phyloP scores from a whole-genome alignment of 1,140 invertebrate species.

The Euborellia annulipes region DNA sequence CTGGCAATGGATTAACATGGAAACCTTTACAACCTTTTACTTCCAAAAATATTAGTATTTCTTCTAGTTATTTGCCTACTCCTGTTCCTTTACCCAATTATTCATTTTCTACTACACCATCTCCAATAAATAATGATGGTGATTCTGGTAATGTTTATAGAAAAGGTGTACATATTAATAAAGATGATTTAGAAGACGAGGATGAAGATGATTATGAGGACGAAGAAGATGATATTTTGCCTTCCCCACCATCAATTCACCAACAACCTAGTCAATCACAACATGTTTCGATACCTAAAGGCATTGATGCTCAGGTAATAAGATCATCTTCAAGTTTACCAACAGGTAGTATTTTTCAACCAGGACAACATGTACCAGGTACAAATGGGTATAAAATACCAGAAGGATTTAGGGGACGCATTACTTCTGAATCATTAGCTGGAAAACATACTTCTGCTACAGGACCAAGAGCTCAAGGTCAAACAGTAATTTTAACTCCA shows the following conservation, averaged over 20 bases:
- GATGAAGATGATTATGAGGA: conserved; percentile 34
- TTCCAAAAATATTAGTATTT: not conserved
- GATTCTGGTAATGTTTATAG: not conserved
- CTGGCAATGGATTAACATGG: conserved; percentile 4
- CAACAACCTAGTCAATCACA: conserved; percentile 21
- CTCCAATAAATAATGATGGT: conserved; percentile 1
- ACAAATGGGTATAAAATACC: conserved; percentile 46
- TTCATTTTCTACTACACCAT: not conserved
- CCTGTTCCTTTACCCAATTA: conserved; percentile 23
- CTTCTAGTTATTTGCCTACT: conserved; percentile 14
- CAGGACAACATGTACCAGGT: conserved; percentile 41
- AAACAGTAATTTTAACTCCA: conserved; percentile 41
- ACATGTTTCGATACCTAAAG: conserved; percentile 17
- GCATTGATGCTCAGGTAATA: conserved; percentile 23
- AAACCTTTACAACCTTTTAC: conserved; percentile 26
- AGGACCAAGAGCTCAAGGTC: conserved; percentile 41
- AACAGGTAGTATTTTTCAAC: conserved; percentile 37
- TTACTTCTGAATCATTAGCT: conserved; percentile 31
- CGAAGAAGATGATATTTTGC: conserved; percentile 22
- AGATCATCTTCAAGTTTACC: conserved; percentile 18
- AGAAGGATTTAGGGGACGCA: conserved; percentile 36
- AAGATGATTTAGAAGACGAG: conserved; percentile 29
- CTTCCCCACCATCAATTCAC: conserved; percentile 4
- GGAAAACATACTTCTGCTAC: conserved; percentile 26
- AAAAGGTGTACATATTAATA: conserved; percentile 23